Conservation (phyloP, 2,888 invertebrate genomes). For the Melanophora roralis region DNA sequence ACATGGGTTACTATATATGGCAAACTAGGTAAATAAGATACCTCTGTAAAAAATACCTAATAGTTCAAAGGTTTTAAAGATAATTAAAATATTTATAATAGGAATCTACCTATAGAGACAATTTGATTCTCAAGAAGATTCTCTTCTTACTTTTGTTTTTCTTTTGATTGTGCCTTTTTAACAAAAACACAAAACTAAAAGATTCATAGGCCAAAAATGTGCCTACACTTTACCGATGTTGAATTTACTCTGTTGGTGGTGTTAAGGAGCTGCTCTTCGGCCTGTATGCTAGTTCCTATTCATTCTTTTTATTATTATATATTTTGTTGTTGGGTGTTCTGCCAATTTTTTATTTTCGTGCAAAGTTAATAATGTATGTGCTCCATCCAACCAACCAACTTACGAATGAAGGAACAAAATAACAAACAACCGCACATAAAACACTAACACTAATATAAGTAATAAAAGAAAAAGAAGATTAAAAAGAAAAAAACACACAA, state of each 20-base stretch:
- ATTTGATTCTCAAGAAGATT: no score
- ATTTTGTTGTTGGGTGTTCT: constrained; percentile 47
- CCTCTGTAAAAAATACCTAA: no score
- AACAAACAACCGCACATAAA: constrained; percentile 40
- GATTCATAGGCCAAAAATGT: constrained; percentile 1
- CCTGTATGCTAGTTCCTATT: constrained; percentile 30
- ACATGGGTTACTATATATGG: no score
- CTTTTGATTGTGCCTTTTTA: background rate
- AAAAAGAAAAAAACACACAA: constrained; percentile 36
- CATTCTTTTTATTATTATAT: constrained; percentile 9
- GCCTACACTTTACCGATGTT: constrained; percentile 26
- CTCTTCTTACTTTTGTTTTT: constrained; percentile 14
- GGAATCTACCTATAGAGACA: no score
- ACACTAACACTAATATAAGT: background rate
- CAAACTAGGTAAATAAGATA: no score
- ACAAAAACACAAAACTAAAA: constrained; percentile 16
- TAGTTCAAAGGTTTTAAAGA: no score
- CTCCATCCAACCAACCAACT: constrained; percentile 43
- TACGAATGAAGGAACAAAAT: constrained; percentile 19
- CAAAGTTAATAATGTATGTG: constrained; percentile 53
- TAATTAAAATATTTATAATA: no score
- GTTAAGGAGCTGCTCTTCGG: constrained; percentile 31
- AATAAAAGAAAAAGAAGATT: background rate
- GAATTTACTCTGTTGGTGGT: constrained; percentile 43
- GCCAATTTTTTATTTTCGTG: constrained; percentile 51